These are phyloP conservation scores for Volucella inflata DNA, from an alignment of 2,888 invertebrate genomes.

Conservation along the genomic window DNA sequence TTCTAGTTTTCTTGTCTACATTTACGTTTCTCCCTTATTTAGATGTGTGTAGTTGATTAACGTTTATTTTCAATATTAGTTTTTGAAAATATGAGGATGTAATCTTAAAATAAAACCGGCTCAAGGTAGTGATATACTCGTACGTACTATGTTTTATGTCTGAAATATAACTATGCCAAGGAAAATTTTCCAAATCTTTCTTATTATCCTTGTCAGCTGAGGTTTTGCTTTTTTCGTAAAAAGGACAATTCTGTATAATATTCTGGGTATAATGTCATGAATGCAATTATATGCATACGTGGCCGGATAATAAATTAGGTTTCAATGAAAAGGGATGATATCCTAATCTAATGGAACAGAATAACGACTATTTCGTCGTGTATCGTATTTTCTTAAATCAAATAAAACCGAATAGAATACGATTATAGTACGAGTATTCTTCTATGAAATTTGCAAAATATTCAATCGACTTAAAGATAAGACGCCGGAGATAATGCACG, in stretches of 20 bases:
- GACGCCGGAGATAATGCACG: constrained; percentile 67
- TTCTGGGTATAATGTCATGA: constrained; percentile 59
- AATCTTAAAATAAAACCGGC: constrained; percentile 38
- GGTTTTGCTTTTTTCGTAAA: constrained; percentile 50
- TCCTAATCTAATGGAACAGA: background rate
- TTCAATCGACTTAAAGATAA: constrained; percentile 59
- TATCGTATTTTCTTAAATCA: constrained; percentile 8
- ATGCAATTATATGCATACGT: constrained; percentile 72
- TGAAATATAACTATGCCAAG: constrained; percentile 16
- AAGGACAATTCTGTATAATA: constrained; percentile 57
- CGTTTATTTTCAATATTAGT: background rate
- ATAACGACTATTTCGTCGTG: background rate
- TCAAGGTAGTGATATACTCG: constrained; percentile 42
- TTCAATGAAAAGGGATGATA: constrained; percentile 10
- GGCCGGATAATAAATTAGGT: constrained; percentile 70
- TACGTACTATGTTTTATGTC: background rate
- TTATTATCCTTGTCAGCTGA: constrained; percentile 51
- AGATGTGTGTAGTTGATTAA: constrained; percentile 48
- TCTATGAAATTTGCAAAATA: constrained; percentile 66
- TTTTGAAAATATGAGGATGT: constrained; percentile 41
- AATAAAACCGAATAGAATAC: constrained; percentile 39
- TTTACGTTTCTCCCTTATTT: constrained; percentile 6
- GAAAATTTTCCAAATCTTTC: constrained; percentile 28
- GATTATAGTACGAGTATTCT: constrained; percentile 29
- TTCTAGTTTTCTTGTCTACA: constrained; percentile 47